Evolutionary conservation across 2,888 invertebrate genomes (phyloP).

Genomic region (Drosophila atripex): DNA sequence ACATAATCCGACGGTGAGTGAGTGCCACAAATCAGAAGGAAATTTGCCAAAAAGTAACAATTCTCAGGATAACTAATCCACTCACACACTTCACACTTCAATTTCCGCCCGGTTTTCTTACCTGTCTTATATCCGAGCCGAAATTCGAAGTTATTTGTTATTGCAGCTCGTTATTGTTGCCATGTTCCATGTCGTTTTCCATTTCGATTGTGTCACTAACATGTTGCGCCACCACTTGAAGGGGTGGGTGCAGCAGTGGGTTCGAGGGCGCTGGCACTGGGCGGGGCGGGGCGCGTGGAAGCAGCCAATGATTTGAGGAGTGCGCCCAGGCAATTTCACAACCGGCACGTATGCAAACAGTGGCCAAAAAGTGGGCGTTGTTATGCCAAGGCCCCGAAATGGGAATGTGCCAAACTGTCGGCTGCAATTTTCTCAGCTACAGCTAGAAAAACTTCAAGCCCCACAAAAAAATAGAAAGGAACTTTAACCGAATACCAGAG

Average conservation of each 20-base stretch:
- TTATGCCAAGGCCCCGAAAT: slow-evolving; percentile 31
- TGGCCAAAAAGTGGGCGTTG: slow-evolving; percentile 41
- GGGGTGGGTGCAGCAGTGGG: slow-evolving; percentile 22
- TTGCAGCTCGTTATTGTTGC: slow-evolving; percentile 54
- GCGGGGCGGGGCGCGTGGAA: neutral
- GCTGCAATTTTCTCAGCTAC: slow-evolving; percentile 63
- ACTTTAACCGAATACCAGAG: neutral
- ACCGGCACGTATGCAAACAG: slow-evolving; percentile 78
- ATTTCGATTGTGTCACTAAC: slow-evolving; percentile 79
- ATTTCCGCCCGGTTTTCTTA: slow-evolving; percentile 60
- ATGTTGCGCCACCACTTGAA: slow-evolving; percentile 64
- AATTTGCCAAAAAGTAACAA: slow-evolving; percentile 46
- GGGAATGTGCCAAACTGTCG: slow-evolving; percentile 65
- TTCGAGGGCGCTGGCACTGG: neutral
- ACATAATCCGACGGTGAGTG: slow-evolving; percentile 61
- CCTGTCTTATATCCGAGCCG: slow-evolving; percentile 36
- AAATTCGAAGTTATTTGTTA: slow-evolving; percentile 50
- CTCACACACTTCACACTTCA: slow-evolving; percentile 72
- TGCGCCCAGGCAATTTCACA: slow-evolving; percentile 73
- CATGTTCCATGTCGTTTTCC: slow-evolving; percentile 75
- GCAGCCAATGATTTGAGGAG: slow-evolving; percentile 49
- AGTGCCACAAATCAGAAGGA: slow-evolving; percentile 63
- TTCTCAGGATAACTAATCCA: slow-evolving; percentile 54
- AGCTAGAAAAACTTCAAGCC: slow-evolving; percentile 48
- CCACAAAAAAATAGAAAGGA: slow-evolving; percentile 16